These are phyloP conservation scores for Nasonovia ribisnigri DNA, from an alignment of 2,888 invertebrate genomes.

Conservation along the genomic window DNA sequence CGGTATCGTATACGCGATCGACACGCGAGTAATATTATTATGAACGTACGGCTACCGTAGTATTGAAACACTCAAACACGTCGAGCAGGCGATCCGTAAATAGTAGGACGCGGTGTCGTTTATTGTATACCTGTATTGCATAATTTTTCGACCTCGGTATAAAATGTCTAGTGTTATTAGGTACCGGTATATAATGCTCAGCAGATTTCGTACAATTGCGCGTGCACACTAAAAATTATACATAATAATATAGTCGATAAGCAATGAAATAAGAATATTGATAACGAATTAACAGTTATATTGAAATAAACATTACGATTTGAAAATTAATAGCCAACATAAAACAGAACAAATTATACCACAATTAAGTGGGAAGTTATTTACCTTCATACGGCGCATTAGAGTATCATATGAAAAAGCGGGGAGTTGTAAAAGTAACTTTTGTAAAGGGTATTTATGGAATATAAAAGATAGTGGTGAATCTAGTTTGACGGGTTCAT, in stretches of 20 bases:
- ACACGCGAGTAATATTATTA: background rate
- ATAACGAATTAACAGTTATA: background rate
- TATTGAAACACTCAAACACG: background rate
- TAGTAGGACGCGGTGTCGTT: background rate
- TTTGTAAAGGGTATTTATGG: background rate
- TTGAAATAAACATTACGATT: too few species aligned
- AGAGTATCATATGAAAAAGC: background rate
- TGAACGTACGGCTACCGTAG: background rate
- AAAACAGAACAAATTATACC: background rate
- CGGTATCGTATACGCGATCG: background rate
- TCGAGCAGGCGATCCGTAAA: background rate
- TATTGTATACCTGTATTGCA: background rate
- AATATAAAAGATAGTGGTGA: background rate
- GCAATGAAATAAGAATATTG: background rate
- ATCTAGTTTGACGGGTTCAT: background rate
- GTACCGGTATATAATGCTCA: background rate
- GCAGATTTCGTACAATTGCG: background rate
- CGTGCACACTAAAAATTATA: background rate
- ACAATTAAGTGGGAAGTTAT: background rate
- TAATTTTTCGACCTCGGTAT: slow-evolving; percentile 4
- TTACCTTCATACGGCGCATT: background rate
- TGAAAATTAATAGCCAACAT: background rate
- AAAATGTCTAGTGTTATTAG: background rate
- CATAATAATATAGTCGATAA: background rate
- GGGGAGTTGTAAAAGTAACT: background rate